Evolutionary conservation across 2,113 vertebrate species (phyloP).

Genomic region (Miniopterus natalensis): DNA sequence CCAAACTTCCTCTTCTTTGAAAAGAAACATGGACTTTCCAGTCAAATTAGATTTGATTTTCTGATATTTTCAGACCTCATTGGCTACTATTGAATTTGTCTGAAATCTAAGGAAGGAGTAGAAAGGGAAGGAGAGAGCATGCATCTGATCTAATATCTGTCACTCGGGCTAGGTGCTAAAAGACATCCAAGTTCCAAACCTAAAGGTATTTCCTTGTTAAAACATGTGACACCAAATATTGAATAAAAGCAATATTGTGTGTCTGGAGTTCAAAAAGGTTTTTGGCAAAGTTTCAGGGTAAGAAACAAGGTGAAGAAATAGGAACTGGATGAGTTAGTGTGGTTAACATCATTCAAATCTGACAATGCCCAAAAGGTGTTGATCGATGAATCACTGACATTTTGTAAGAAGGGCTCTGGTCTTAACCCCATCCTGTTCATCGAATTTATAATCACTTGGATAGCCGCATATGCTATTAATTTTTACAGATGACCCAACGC

Average conservation of each 20-base stretch:
- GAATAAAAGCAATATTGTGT: slow-evolving; percentile 50
- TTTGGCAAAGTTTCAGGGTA: slow-evolving; percentile 61
- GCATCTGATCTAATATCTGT: background rate
- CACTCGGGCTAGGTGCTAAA: background rate
- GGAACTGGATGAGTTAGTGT: background rate
- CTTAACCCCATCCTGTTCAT: slow-evolving; percentile 37
- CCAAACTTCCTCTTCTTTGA: background rate
- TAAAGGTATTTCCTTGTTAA: slow-evolving; percentile 68
- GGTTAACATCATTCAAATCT: slow-evolving; percentile 56
- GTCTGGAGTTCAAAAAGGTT: slow-evolving; percentile 51
- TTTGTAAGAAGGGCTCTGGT: slow-evolving; percentile 48
- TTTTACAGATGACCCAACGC: slow-evolving; percentile 6
- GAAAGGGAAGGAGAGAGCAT: background rate
- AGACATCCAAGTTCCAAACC: background rate
- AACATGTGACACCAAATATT: slow-evolving; percentile 48
- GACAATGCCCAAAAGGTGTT: slow-evolving; percentile 36
- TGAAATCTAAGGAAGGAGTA: background rate
- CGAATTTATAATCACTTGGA: slow-evolving; percentile 29
- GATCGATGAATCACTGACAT: slow-evolving; percentile 44
- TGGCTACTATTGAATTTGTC: slow-evolving; percentile 28
- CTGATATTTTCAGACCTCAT: slow-evolving; percentile 1
- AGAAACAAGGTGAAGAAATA: slow-evolving; percentile 42
- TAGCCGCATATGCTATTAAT: background rate
- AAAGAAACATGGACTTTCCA: background rate
- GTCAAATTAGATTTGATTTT: slow-evolving; percentile 25